phyloP scores from a whole-genome alignment of 1,140 invertebrate species.

The Radopholus similis region DNA sequence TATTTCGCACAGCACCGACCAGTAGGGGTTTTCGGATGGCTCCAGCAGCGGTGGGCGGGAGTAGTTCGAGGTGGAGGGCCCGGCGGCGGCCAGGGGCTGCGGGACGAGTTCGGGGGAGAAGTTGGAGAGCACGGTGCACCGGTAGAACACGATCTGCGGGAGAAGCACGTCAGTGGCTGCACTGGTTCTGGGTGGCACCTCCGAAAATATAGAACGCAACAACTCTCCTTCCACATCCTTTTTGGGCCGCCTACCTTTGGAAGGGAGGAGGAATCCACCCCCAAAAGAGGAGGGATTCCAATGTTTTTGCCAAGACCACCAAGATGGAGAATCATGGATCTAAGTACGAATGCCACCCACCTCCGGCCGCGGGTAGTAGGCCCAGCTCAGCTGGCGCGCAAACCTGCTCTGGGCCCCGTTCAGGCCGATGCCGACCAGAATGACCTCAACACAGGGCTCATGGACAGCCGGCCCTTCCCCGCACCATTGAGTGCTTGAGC shows the following conservation, averaged over 20 bases:
- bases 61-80: background rate
- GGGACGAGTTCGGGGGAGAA: slow-evolving; percentile 29
- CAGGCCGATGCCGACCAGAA: slow-evolving; percentile 44
- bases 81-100: slow-evolving; percentile 1
- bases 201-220: too few species aligned
- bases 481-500: slow-evolving; percentile 33
- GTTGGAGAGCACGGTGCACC: slow-evolving; percentile 44
- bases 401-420: slow-evolving; percentile 22
- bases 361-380: slow-evolving; percentile 38
- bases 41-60: too few species aligned
- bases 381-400: slow-evolving; percentile 36
- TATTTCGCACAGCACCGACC: slow-evolving; percentile 48
- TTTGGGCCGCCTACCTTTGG: too few species aligned
- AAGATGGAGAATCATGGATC: too few species aligned
- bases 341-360: background rate
- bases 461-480: too few species aligned
- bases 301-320: too few species aligned
- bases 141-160: slow-evolving; percentile 31
- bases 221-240: too few species aligned
- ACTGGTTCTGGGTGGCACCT: background rate
- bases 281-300: too few species aligned
- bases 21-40: slow-evolving; percentile 24
- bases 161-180: background rate
- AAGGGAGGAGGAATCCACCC: too few species aligned
- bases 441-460: background rate